These are phyloP conservation scores for Salticus scenicus DNA, from an alignment of 2,888 invertebrate genomes.

Conservation along the genomic window DNA sequence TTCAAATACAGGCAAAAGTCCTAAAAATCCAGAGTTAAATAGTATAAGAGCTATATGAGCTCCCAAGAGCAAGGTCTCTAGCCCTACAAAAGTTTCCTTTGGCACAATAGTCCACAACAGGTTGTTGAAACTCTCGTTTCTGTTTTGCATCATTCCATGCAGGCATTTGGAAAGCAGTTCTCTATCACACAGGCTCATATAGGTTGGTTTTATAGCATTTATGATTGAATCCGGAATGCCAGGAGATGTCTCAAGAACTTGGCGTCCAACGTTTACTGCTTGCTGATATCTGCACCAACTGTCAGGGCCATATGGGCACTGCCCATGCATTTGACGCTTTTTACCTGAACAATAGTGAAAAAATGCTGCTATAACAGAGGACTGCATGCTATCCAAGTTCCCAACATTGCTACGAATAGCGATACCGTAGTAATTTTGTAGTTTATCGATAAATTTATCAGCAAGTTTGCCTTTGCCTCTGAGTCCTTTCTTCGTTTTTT, in stretches of 20 bases:
- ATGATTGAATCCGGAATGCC: neutral
- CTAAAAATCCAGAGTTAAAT: neutral
- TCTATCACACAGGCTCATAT: neutral
- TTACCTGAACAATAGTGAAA: neutral
- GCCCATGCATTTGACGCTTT: neutral
- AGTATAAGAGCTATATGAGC: neutral
- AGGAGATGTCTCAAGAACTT: neutral
- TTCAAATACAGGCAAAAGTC: neutral
- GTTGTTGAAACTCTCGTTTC: neutral
- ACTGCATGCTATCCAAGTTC: constrained; percentile 16
- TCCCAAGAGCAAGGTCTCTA: neutral
- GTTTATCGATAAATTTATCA: neutral
- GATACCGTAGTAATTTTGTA: constrained; percentile 28
- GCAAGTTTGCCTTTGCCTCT: neutral
- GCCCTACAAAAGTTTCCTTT: neutral
- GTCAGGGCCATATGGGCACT: neutral
- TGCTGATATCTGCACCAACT: neutral
- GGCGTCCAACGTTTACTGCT: neutral
- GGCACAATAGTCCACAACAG: neutral
- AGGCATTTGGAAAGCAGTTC: neutral
- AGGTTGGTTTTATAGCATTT: neutral
- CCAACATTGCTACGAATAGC: constrained; percentile 19
- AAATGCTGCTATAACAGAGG: neutral
- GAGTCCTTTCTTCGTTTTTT: too few relatives aligned
- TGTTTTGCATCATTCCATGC: neutral